Evolutionary conservation across 2,888 invertebrate species (phyloP), one percentile per base, ranked within the genome.

Genomic region (Melieria picta): DNA sequence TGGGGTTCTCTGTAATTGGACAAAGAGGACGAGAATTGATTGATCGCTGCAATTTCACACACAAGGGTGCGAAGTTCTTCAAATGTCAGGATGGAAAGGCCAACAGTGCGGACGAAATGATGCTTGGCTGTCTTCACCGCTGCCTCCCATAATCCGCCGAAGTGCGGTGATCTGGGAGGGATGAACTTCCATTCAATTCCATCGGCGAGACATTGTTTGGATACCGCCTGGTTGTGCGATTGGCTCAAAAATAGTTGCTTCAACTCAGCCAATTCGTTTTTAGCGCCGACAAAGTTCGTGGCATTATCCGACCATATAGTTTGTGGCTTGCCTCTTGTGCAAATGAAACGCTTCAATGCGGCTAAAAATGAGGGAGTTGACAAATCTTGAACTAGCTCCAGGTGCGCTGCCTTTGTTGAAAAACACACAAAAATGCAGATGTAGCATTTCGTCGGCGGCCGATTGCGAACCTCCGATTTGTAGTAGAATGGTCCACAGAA

Each of bases 1-100:
- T 75, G 13, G 74, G 72, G 60, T 75, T 72, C 56, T 77, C 77
- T 73, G 75, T 60, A 69, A 77, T 71, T 55, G 75, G 76, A 73
- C 69, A 76, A 43, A 75, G 52, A 46, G 72, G 55, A 10, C 55
- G 11, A 13, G 55, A 55, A 9, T 55, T 55, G 6, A 55, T 6
- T 13, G n/a, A 55, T 55, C 6, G 55, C 9, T 9, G 55, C n/a
- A 13, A 55, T 55, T 55, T 55, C 6, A 11, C 11, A 55, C n/a
- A 11, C 11, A 13, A 9, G 11, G n/a, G 55, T 55, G 1, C 72
- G 43, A 16, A 74, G 64, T 47, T 76, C 74, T 42, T 75, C 76
- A 43, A 72, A 76, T 6, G 58, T 65, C 62, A 75, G 63, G 4
- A 55, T 16, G 3, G 68, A 46, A 7, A 46, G 50, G 9, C 68